Evolutionary conservation across 2,888 invertebrate species (phyloP).

Genomic region (Argyresthia goedartella): DNA sequence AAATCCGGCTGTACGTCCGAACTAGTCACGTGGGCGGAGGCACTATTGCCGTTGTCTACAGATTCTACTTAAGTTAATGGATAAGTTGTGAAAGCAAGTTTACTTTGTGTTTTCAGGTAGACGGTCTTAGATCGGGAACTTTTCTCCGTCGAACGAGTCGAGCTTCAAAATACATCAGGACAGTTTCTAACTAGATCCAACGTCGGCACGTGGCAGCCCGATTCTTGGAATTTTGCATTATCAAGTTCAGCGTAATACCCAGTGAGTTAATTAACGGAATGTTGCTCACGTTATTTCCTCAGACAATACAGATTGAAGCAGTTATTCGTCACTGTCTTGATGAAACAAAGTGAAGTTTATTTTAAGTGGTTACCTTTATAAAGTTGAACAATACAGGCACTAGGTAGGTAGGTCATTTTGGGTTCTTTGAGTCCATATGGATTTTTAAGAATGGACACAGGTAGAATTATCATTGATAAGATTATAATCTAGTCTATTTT

Average conservation of each 20-base stretch:
- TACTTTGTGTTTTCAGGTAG: constrained; percentile 70
- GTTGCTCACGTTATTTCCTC: neutral
- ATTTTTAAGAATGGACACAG: no score
- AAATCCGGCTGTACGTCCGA: constrained; percentile 52
- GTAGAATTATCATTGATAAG: no score
- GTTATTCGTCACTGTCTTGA: neutral
- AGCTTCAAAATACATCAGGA: constrained; percentile 13
- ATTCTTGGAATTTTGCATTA: constrained; percentile 23
- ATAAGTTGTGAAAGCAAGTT: constrained; percentile 68
- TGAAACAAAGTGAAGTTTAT: neutral
- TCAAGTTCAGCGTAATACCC: neutral
- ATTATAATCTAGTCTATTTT: no score
- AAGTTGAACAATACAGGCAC: no score
- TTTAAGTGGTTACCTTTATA: neutral
- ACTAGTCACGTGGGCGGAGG: constrained; percentile 39
- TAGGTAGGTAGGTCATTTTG: no score
- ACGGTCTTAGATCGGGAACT: constrained; percentile 65
- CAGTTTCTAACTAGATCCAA: constrained; percentile 15
- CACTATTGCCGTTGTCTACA: constrained; percentile 63
- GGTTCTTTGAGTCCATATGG: no score
- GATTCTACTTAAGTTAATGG: constrained; percentile 71
- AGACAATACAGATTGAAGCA: no score
- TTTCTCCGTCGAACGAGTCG: constrained; percentile 65
- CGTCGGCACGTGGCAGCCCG: constrained; percentile 30
- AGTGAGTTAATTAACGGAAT: neutral